Conservation (phyloP, 2,888 invertebrate genomes). For the Eupithecia abbreviata region DNA sequence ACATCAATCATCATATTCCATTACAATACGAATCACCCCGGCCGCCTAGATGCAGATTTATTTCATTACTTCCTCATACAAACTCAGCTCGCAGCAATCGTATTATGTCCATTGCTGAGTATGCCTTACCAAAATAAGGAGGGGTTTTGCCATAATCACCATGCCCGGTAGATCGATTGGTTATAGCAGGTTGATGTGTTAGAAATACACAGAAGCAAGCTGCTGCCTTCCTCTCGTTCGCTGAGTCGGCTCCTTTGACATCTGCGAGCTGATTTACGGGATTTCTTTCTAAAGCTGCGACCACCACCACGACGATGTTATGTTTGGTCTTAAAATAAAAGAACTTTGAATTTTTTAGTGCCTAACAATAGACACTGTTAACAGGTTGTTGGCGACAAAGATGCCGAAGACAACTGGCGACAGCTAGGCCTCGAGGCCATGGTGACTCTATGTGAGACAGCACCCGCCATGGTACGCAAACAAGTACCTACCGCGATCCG, state of each 20-base stretch:
- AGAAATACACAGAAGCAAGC: background rate
- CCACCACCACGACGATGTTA: background rate
- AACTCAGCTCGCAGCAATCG: too few relatives aligned
- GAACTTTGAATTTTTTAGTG: background rate
- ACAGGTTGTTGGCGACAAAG: slow-evolving; percentile 87
- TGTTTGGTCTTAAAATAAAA: background rate
- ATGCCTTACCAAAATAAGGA: background rate
- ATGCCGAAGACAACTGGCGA: slow-evolving; percentile 91
- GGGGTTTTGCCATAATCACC: background rate
- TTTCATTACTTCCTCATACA: background rate
- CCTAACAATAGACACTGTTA: background rate
- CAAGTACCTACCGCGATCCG: slow-evolving; percentile 93
- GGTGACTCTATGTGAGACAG: slow-evolving; percentile 94
- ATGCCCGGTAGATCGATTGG: background rate
- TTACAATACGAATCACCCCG: background rate
- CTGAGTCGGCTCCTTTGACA: background rate
- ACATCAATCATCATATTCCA: background rate
- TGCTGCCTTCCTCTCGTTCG: background rate
- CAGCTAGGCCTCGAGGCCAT: slow-evolving; percentile 95
- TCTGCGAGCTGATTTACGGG: background rate
- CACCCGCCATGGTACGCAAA: slow-evolving; percentile 98
- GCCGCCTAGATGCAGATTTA: background rate
- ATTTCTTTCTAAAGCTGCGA: background rate
- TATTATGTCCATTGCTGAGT: too few relatives aligned
- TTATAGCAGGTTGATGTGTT: background rate